Conservation (phyloP, 1,140 invertebrate species). For the Phocides pigmalion region DNA sequence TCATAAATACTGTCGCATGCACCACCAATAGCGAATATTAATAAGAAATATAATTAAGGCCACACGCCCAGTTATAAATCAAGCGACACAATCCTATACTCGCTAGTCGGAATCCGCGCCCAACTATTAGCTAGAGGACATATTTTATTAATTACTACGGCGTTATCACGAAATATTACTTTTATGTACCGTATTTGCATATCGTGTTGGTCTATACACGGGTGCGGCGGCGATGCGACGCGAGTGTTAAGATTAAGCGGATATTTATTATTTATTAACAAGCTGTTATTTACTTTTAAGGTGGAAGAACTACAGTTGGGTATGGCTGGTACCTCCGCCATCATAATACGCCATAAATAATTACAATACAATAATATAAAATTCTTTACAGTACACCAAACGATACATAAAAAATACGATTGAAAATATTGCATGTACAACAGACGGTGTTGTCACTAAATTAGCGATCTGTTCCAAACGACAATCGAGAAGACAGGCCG, state of each 20-base stretch:
- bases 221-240: slow-evolving; percentile 60
- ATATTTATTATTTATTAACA: neutral
- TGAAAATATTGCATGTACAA: too few species aligned
- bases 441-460: too few species aligned
- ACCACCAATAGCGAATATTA: slow-evolving; percentile 4
- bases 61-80: slow-evolving; percentile 63
- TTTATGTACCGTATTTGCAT: slow-evolving; percentile 81
- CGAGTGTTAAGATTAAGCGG: slow-evolving; percentile 33
- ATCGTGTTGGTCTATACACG: slow-evolving; percentile 69
- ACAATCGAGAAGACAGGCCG: too few species aligned
- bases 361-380: too few species aligned
- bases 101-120: slow-evolving; percentile 56
- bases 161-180: slow-evolving; percentile 77
- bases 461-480: too few species aligned
- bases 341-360: too few species aligned
- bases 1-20: neutral
- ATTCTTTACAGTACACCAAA: too few species aligned
- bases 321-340: too few species aligned
- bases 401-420: too few species aligned
- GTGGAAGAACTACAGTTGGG: too few species aligned
- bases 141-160: slow-evolving; percentile 78
- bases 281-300: too few species aligned
- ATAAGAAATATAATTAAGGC: slow-evolving; percentile 60
- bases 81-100: slow-evolving; percentile 63
- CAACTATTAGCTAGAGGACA: slow-evolving; percentile 63